Percentiles rank a stretch among this genome's conserved stretches.
Conservation (phyloP, 2,888 invertebrate species). For the Lasioglossum figueresi region DNA sequence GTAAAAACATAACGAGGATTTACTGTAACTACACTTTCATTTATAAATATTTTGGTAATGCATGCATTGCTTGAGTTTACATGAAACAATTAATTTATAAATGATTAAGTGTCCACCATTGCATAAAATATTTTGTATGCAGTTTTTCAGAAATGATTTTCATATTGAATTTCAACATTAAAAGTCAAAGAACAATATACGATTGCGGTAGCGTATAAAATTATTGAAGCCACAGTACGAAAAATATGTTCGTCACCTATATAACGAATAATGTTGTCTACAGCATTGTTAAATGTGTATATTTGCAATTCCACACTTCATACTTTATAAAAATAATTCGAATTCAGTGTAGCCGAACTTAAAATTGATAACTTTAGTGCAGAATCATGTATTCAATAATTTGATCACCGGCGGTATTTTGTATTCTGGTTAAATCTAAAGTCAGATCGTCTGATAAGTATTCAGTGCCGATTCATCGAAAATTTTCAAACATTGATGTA, state of each 20-base stretch:
- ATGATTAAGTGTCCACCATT: no score
- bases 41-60: no score
- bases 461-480: slow-evolving; percentile 23
- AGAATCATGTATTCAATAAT: background rate
- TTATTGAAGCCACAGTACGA: background rate
- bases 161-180: background rate
- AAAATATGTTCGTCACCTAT: background rate
- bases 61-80: no score
- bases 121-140: no score
- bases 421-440: background rate
- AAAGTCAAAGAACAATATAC: background rate
- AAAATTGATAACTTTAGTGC: background rate
- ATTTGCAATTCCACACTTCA: background rate
- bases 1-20: background rate
- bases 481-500: slow-evolving; percentile 41
- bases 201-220: background rate
- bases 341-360: background rate
- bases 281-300: background rate
- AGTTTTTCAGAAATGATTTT: background rate
- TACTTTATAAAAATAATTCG: background rate
- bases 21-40: background rate
- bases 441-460: background rate
- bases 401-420: background rate
- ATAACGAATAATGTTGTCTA: background rate
- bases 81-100: no score